Conservation (phyloP, 1,140 invertebrate species). For the Neoseiulus cucumeris region DNA sequence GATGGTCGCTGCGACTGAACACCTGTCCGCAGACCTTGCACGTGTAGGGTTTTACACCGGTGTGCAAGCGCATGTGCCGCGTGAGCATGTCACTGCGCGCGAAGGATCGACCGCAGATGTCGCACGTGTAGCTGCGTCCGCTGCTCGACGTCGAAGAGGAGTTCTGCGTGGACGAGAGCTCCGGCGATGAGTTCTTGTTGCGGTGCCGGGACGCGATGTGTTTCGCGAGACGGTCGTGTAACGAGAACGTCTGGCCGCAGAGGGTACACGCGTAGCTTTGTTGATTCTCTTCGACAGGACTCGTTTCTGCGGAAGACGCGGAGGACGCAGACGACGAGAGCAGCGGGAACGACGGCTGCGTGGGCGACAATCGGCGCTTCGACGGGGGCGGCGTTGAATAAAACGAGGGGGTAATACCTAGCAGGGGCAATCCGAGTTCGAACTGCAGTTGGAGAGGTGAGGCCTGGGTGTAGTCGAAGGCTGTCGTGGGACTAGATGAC, state of each 20-base stretch:
- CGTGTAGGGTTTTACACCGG: constrained; percentile 79
- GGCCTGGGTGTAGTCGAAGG: constrained; percentile 10
- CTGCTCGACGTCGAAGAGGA: constrained; percentile 14
- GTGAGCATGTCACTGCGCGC: constrained; percentile 95
- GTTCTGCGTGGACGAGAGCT: constrained; percentile 28
- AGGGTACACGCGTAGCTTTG: constrained; percentile 55
- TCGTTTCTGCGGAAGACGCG: background rate
- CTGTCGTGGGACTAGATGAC: constrained; percentile 17
- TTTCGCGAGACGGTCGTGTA: constrained; percentile 82
- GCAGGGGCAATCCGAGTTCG: background rate
- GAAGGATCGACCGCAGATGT: constrained; percentile 80
- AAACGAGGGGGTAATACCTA: constrained; percentile 41
- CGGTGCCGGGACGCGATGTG: constrained; percentile 87
- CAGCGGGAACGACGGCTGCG: constrained; percentile 9
- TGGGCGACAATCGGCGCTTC: background rate
- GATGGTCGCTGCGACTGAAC: constrained; percentile 68
- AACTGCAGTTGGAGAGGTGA: constrained; percentile 6
- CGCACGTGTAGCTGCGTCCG: constrained; percentile 56
- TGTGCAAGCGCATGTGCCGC: constrained; percentile 78
- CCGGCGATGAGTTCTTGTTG: constrained; percentile 28
- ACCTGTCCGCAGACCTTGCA: constrained; percentile 73
- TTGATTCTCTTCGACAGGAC: background rate
- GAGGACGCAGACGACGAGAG: constrained; percentile 5
- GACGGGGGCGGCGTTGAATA: constrained; percentile 25
- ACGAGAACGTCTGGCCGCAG: constrained; percentile 83